phyloP scores from a whole-genome alignment of 2,797 vertebrate species.

The Centropyge bicolor region DNA sequence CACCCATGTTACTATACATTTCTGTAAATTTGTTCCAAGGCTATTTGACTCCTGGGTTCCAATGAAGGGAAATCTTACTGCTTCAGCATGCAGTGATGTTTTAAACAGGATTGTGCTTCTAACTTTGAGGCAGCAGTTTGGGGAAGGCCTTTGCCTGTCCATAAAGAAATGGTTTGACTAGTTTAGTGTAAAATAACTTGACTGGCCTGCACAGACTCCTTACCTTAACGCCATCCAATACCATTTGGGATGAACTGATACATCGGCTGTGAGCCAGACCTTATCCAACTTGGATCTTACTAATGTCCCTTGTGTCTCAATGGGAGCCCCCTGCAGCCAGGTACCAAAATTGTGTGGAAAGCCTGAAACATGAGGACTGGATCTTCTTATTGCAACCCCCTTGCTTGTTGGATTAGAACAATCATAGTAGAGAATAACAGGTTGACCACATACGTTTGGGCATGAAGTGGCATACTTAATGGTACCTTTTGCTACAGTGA shows the following conservation, averaged over 20 bases:
- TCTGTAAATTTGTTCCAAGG: background rate
- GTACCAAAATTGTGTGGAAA: background rate
- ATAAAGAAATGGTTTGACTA: background rate
- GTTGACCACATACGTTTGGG: constrained; percentile 2
- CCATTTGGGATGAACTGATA: background rate
- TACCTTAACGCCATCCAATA: background rate
- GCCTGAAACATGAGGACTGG: background rate
- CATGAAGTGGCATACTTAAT: background rate
- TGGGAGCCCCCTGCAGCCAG: background rate
- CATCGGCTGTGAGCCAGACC: too few relatives aligned
- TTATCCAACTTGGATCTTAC: background rate
- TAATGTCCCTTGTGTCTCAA: background rate
- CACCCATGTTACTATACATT: background rate
- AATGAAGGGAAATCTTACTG: background rate
- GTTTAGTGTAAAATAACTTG: background rate
- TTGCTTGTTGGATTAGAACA: background rate
- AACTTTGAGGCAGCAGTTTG: background rate
- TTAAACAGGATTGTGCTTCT: background rate
- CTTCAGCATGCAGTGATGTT: background rate
- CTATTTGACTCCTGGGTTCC: background rate
- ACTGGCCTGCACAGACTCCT: background rate
- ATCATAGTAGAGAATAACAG: background rate
- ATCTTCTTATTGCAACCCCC: too few relatives aligned
- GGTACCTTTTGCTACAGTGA: background rate
- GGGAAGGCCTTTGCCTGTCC: background rate